Conservation (phyloP, 2,888 invertebrate genomes). For the Unio pictorum region DNA sequence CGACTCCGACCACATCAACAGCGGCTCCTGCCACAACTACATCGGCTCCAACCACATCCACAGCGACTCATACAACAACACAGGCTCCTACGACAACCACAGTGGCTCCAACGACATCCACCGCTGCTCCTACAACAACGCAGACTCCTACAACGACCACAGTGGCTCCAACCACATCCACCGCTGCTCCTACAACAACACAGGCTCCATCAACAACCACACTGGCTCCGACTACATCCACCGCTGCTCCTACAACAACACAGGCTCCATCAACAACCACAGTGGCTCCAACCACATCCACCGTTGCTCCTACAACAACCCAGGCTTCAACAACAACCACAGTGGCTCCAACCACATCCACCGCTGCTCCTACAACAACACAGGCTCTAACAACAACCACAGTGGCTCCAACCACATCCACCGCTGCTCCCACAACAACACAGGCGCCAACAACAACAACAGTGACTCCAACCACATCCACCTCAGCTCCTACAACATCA, state of each 20-base stretch:
- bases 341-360: constrained; percentile 1
- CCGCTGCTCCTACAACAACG: not conserved
- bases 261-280: too few species aligned
- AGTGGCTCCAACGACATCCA: not conserved
- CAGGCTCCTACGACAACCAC: constrained; percentile 1
- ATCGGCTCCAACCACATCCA: not conserved
- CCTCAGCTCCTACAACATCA: too few species aligned
- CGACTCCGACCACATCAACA: not conserved
- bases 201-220: too few species aligned
- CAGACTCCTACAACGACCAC: not conserved
- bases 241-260: too few species aligned
- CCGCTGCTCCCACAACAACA: not conserved
- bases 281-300: too few species aligned
- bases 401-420: not conserved
- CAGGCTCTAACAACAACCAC: not conserved
- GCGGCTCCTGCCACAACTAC: not conserved
- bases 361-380: constrained; percentile 1
- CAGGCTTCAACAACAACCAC: not conserved
- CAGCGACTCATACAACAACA: not conserved
- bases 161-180: not conserved
- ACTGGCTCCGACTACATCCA: too few species aligned
- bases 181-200: not conserved
- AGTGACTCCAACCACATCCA: too few species aligned
- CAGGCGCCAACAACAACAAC: too few species aligned
- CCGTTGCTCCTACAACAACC: too few species aligned